Evolutionary conservation across 2,888 invertebrate species (phyloP), one percentile per base, ranked within the genome.

Genomic region (Catocala nupta): DNA sequence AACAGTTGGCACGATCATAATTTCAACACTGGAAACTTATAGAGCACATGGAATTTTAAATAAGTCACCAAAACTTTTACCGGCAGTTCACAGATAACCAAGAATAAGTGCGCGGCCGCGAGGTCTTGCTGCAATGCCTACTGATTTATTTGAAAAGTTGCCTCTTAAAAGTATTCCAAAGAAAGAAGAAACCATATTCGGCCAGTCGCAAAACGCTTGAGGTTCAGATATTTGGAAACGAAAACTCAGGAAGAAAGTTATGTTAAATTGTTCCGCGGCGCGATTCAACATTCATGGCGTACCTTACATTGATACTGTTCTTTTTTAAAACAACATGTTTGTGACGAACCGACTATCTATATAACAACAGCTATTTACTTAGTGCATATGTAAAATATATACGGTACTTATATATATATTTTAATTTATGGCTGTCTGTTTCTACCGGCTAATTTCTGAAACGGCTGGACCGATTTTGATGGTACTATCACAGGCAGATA

Each of bases 131-230:
- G 87, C 85, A 86, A 81, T 85, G 85, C 84, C 85, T 86, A 86
- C 87, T 90, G 91, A 90, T 91, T 91, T 91, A 91, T 91, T 86
- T 87, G 88, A 85, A 90, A 91, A 90, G 88, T 91, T 90, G 81
- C 82, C 81, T 83, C 82, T 83, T 83, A 81, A 85, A 88, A 86
- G 81, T 85, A 78, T 81, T 70, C 67, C 70, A 74, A 78, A 80
- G 81, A 77, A 75, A 67, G 70, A 80, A 82, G 84, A 81, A 80
- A 84, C 83, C 82, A 87, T 83, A 86, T 86, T 89, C 79, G 81
- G 85, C 81, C 82, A 81, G 75, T 82, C 78, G 73, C 82, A 83
- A 84, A 87, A 83, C 75, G 79, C 75, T 78, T 65, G 65, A 68
- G 72, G 70, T 81, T 75, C 70, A 71, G 72, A 77, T 76, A 65